Evolutionary conservation across 2,888 invertebrate species (phyloP).

Genomic region (Sisyra terminalis): DNA sequence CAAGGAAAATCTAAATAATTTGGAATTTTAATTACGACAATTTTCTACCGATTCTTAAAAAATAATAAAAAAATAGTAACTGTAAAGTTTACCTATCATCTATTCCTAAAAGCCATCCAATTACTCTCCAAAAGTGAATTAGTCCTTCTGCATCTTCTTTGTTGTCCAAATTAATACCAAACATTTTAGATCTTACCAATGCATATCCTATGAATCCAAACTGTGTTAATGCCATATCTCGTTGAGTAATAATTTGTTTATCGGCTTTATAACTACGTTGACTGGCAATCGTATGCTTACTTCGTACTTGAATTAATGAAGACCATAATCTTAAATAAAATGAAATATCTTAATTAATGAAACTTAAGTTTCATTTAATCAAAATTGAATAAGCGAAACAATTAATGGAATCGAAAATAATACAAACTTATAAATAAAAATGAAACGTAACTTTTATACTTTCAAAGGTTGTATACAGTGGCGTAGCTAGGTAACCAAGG

Average conservation of each 20-base stretch:
- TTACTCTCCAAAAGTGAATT: slow-evolving; percentile 68
- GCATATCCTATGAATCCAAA: slow-evolving; percentile 73
- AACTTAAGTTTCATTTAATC: too few relatives aligned
- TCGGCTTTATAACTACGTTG: slow-evolving; percentile 29
- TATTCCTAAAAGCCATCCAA: slow-evolving; percentile 69
- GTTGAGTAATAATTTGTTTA: slow-evolving; percentile 49
- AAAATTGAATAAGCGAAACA: too few relatives aligned
- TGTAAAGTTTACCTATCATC: slow-evolving; percentile 43
- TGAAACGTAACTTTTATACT: too few relatives aligned
- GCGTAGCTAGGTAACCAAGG: too few relatives aligned
- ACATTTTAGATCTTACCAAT: slow-evolving; percentile 39
- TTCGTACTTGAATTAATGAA: slow-evolving; percentile 48
- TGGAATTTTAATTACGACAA: background rate
- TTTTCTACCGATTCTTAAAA: background rate
- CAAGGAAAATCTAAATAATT: slow-evolving; percentile 39
- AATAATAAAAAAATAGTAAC: slow-evolving; percentile 11
- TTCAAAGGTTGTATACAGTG: too few relatives aligned
- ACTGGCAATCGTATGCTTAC: slow-evolving; percentile 47
- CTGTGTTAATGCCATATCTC: slow-evolving; percentile 73
- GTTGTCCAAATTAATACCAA: slow-evolving; percentile 44
- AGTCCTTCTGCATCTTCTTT: slow-evolving; percentile 55
- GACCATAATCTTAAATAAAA: slow-evolving; percentile 47
- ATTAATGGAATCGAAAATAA: too few relatives aligned
- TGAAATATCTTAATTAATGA: too few relatives aligned
- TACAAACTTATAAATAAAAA: too few relatives aligned